Conservation (phyloP, 2,888 invertebrate genomes). For the Barypeithes pellucidus region DNA sequence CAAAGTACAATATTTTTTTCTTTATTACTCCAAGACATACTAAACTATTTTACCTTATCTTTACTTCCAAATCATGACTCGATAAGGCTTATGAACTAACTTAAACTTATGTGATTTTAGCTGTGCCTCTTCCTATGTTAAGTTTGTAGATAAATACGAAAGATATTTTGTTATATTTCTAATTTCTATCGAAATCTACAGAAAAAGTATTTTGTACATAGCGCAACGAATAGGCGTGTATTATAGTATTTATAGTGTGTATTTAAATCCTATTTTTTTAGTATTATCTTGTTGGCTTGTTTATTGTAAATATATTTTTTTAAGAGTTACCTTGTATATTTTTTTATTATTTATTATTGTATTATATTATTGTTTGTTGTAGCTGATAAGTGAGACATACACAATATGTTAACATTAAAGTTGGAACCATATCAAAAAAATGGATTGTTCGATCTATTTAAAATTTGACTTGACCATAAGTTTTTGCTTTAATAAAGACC, state of each 20-base stretch:
- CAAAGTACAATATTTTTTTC: too few species aligned
- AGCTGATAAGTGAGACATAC: too few species aligned
- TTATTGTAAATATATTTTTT: background rate
- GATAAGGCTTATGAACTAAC: constrained; percentile 37
- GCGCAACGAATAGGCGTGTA: background rate
- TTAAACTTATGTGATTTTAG: constrained; percentile 48
- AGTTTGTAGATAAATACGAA: constrained; percentile 9
- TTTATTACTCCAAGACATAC: too few species aligned
- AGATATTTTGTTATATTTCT: constrained; percentile 16
- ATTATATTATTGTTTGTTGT: too few species aligned
- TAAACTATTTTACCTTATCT: too few species aligned
- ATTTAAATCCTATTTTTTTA: background rate
- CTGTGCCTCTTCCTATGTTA: constrained; percentile 44
- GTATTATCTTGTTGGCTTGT: constrained; percentile 4
- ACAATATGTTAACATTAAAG: too few species aligned
- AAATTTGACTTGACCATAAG: too few species aligned
- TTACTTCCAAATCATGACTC: constrained; percentile 19
- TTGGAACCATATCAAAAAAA: too few species aligned
- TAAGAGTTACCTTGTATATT: constrained; percentile 25
- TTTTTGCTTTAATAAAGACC: too few species aligned
- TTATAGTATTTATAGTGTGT: too few species aligned
- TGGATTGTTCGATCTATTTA: too few species aligned
- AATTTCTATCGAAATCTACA: background rate
- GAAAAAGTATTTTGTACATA: constrained; percentile 13
- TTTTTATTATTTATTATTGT: constrained; percentile 26